A percentile compares a stretch with the other conserved stretches of the same genome.
These are phyloP conservation scores for Furcula furcula DNA, from an alignment of 2,888 invertebrate genomes.

Conservation along the genomic window DNA sequence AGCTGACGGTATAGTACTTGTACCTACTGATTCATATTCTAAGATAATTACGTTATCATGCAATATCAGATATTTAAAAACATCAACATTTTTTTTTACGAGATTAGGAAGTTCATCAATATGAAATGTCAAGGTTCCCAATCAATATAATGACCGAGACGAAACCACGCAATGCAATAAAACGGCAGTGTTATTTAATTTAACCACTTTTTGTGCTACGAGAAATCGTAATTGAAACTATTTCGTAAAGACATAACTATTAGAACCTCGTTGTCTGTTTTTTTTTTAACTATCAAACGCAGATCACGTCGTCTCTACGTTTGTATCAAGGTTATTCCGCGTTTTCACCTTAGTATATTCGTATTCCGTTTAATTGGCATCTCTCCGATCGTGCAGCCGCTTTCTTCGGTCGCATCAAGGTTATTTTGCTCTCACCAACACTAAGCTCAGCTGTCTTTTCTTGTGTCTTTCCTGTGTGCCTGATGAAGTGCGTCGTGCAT, in stretches of 20 bases:
- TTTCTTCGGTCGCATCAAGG: constrained; percentile 71
- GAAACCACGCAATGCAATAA: constrained; percentile 16
- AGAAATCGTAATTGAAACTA: constrained; percentile 9
- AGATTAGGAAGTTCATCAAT: constrained; percentile 7
- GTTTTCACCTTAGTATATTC: constrained; percentile 54
- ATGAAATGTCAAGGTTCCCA: constrained; percentile 25
- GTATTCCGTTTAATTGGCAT: constrained; percentile 57
- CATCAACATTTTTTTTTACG: not conserved
- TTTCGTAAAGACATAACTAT: constrained; percentile 12
- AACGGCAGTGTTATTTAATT: constrained; percentile 19
- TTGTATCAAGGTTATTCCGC: constrained; percentile 27
- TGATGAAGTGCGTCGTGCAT: constrained; percentile 42
- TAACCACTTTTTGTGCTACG: constrained; percentile 3
- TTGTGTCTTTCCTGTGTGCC: constrained; percentile 27
- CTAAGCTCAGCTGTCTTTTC: constrained; percentile 27
- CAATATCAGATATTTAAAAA: too few relatives aligned
- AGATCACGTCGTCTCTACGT: constrained; percentile 21
- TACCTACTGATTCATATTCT: too few relatives aligned
- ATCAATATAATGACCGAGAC: constrained; percentile 10
- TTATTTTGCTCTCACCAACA: constrained; percentile 61
- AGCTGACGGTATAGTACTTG: too few relatives aligned
- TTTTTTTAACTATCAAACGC: constrained; percentile 18
- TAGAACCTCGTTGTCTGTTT: constrained; percentile 7
- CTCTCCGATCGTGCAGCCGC: constrained; percentile 56
- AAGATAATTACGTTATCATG: too few relatives aligned